Base-by-base conservation (phyloP, 2,888 invertebrate species). In the Dioctria rufipes region DNA sequence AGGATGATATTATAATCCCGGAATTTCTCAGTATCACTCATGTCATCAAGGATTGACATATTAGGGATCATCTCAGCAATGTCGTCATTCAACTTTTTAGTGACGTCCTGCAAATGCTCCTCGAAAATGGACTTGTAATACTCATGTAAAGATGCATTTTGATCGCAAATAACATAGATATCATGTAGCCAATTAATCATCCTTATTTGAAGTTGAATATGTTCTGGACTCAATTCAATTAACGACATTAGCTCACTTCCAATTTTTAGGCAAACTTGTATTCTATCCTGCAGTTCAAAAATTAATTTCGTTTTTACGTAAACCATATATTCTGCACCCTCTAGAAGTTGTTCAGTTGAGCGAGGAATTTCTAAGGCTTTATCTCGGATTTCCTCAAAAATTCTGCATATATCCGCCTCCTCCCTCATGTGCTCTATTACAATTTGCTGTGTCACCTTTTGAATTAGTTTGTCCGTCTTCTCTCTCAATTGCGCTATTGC, bases 61-160 rank as follows among this genome's bases (percentile, higher is more conserved):
- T 93, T 93, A 6, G 96, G 94, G 73, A 93, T 90, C 86, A 97
- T 91, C 82, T 94, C 93, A 80, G 91, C 89, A 40, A 97, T 92
- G 85, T 94, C 93, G 66, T 90, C 89, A 85, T 94, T 94, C 25
- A 98, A 90, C 84, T 91, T 92, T 80, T 92, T 92, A 6, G 95
- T 93, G 83, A 93, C 93, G 73, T 91, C 91, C 83, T 93, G 91
- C 80, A 98, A 88, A 82, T 92, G 91, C 85, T 96, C 96, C 89
- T 98, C 98, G 88, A 97, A 94, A 84, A 95, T 93, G 83, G 92
- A 94, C 89, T 96, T 97, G 80, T 93, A 93, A 37, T 93, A 91
- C 89, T 98, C 97, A 86, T 94, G 95, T 84, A 93, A 87, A 8
- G 92, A 92, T 71, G 95, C 94, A 87, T 96, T 96, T 84, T 92